Evolutionary conservation across 2,888 invertebrate genomes (phyloP).

Genomic region (Zaprionus obscuricornis): DNA sequence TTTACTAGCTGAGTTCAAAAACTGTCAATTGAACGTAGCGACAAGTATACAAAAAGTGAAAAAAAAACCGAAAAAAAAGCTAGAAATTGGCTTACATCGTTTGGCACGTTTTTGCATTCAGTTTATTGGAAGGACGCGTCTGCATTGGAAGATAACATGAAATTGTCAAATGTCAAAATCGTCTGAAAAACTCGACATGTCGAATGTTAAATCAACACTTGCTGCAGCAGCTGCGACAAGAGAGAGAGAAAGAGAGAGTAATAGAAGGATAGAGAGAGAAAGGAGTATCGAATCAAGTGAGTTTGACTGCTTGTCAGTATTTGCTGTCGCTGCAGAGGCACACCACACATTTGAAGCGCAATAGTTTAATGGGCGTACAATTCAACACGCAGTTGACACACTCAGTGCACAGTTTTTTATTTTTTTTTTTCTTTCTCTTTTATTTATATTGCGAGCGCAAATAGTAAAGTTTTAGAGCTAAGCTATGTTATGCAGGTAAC

Average conservation of each 20-base stretch:
- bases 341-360: slow-evolving; percentile 44
- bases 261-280: neutral
- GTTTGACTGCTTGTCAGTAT: slow-evolving; percentile 10
- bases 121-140: slow-evolving; percentile 7
- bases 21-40: slow-evolving; percentile 6
- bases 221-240: neutral
- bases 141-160: slow-evolving; percentile 37
- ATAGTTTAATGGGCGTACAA: slow-evolving; percentile 66
- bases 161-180: slow-evolving; percentile 50
- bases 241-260: neutral
- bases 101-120: slow-evolving; percentile 19
- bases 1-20: neutral
- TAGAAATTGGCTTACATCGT: slow-evolving; percentile 7
- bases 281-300: too few relatives aligned
- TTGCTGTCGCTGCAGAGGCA: neutral
- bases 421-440: slow-evolving; percentile 1
- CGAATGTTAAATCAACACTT: slow-evolving; percentile 29
- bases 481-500: slow-evolving; percentile 25
- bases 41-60: neutral
- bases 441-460: slow-evolving; percentile 4
- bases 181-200: slow-evolving; percentile 33
- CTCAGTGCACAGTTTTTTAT: slow-evolving; percentile 22
- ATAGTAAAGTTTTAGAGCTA: slow-evolving; percentile 28
- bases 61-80: too few relatives aligned
- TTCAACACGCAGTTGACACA: slow-evolving; percentile 60